phyloP scores from a whole-genome alignment of 2,888 invertebrate species.

The Xestoiulus laeticollis region DNA sequence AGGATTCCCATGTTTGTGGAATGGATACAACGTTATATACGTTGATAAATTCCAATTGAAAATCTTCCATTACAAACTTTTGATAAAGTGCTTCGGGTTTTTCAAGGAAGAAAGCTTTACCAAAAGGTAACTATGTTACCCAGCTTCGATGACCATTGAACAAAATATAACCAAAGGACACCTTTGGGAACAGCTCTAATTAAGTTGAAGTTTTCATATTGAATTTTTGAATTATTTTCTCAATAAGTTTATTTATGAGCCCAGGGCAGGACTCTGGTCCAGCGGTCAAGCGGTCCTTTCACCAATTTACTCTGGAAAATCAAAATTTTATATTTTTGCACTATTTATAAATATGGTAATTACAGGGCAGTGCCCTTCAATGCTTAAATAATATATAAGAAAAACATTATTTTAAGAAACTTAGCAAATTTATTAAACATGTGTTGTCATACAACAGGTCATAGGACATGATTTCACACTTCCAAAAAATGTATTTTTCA shows the following conservation, averaged over 20 bases:
- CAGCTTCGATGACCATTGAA: not conserved
- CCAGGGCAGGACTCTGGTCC: constrained; percentile 36
- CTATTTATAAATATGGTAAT: not conserved
- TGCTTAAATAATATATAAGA: not conserved
- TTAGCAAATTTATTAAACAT: not conserved
- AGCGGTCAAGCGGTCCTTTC: not conserved
- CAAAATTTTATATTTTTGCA: not conserved
- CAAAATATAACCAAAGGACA: not conserved
- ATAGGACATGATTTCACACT: not conserved
- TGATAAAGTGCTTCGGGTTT: not conserved
- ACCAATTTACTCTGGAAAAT: not conserved
- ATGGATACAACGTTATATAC: constrained; percentile 71
- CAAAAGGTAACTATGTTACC: constrained; percentile 20
- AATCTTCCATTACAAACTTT: not conserved
- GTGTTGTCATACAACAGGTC: not conserved
- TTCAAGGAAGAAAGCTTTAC: constrained; percentile 17
- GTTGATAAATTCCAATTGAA: not conserved
- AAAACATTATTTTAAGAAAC: not conserved
- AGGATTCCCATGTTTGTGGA: constrained; percentile 92
- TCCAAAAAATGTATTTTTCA: not conserved
- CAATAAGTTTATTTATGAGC: not conserved
- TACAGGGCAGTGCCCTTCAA: not conserved
- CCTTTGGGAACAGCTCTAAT: not conserved
- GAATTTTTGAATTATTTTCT: not conserved
- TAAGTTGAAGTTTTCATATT: not conserved